Evolutionary conservation across 2,888 invertebrate species (phyloP).

Genomic region (Rhingia campestris): DNA sequence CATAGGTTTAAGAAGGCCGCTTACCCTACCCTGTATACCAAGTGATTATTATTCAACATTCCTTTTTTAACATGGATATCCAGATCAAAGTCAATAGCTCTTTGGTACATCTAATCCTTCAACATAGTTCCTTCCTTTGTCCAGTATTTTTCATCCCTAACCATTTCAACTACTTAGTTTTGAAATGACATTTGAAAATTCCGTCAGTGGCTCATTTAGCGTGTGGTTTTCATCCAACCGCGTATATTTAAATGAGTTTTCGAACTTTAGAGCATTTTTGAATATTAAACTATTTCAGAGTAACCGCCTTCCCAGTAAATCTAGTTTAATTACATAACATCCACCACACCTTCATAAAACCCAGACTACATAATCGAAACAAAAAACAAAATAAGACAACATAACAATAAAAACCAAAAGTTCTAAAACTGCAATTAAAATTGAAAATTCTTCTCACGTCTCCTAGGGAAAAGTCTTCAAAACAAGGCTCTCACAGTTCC

Average conservation of each 20-base stretch:
- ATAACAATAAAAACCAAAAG: slow-evolving; percentile 8
- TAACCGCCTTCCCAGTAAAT: slow-evolving; percentile 19
- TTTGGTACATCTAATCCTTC: too few species aligned
- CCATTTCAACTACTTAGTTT: too few species aligned
- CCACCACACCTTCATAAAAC: slow-evolving; percentile 29
- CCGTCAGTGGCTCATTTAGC: too few species aligned
- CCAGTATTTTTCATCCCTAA: too few species aligned
- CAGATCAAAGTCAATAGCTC: too few species aligned
- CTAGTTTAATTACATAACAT: slow-evolving; percentile 55
- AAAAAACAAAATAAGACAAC: neutral
- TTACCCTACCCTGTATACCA: too few species aligned
- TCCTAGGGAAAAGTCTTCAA: slow-evolving; percentile 33
- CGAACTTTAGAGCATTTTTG: slow-evolving; percentile 15
- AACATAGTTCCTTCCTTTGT: too few species aligned
- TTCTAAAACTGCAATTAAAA: slow-evolving; percentile 67
- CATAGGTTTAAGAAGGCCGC: too few species aligned
- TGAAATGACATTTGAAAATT: too few species aligned
- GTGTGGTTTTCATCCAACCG: too few species aligned
- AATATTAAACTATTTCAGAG: slow-evolving; percentile 13
- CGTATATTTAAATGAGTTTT: slow-evolving; percentile 8
- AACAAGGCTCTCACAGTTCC: slow-evolving; percentile 24
- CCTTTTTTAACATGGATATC: too few species aligned
- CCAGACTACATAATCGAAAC: slow-evolving; percentile 9
- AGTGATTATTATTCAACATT: too few species aligned
- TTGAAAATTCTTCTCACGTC: slow-evolving; percentile 68